Evolutionary conservation across 2,113 vertebrate genomes (phyloP).

Genomic region (Hucho hucho): DNA sequence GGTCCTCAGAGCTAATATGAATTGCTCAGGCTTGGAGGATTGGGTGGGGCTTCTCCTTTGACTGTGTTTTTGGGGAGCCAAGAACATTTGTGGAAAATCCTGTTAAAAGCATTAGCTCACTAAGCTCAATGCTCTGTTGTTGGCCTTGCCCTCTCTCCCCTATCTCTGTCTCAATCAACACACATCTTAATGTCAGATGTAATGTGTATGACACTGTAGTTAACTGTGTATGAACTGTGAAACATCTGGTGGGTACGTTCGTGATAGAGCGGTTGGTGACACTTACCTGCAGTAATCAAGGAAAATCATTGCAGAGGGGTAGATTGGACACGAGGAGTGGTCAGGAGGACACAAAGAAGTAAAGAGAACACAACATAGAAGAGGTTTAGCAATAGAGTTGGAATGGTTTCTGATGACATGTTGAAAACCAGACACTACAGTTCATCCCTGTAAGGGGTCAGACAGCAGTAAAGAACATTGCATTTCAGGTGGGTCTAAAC

Average conservation of each 20-base stretch:
- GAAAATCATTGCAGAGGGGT: background rate
- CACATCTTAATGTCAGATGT: background rate
- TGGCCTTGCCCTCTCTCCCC: conserved; percentile 6
- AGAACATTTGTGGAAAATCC: conserved; percentile 64
- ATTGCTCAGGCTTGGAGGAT: conserved; percentile 53
- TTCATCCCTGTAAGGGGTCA: background rate
- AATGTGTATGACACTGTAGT: background rate
- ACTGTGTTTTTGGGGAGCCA: conserved; percentile 50
- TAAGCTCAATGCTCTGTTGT: conserved; percentile 21
- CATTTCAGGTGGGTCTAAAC: conserved; percentile 37
- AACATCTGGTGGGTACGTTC: too few species aligned
- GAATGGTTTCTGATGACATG: background rate
- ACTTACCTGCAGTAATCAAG: conserved; percentile 59
- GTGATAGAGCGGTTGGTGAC: background rate
- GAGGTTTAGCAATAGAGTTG: background rate
- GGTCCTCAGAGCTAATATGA: conserved; percentile 68
- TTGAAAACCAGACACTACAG: background rate
- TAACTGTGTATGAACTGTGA: too few species aligned
- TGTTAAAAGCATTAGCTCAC: conserved; percentile 57
- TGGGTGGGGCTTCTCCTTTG: conserved; percentile 45
- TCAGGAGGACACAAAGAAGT: conserved; percentile 30
- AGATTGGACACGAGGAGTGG: background rate
- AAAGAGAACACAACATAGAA: conserved; percentile 14
- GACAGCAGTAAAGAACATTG: background rate
- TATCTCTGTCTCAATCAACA: conserved; percentile 28